These are phyloP conservation scores for Apteryx owenii DNA, from an alignment of 2,113 vertebrate genomes.

Conservation along the genomic window DNA sequence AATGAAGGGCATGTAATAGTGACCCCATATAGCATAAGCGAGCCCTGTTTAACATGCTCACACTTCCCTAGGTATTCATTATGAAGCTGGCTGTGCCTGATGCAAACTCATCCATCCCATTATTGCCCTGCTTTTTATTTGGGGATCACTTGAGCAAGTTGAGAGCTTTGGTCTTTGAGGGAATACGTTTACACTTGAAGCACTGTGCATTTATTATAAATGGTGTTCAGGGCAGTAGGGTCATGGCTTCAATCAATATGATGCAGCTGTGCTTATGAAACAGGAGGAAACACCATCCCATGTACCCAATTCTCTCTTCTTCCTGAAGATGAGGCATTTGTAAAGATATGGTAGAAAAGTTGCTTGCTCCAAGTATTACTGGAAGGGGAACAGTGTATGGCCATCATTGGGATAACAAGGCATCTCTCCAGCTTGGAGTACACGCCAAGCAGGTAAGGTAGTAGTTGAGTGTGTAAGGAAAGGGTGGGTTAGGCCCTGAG, in stretches of 20 bases:
- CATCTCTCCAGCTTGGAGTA: neutral
- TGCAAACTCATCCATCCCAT: neutral
- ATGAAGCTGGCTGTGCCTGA: neutral
- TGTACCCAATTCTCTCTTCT: neutral
- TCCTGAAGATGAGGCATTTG: neutral
- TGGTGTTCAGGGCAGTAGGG: neutral
- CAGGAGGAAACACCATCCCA: neutral
- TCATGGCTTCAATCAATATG: neutral
- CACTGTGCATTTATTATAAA: neutral
- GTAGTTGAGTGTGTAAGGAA: neutral
- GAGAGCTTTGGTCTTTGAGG: neutral
- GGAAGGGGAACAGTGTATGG: neutral
- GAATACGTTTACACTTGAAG: neutral
- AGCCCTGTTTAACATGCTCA: neutral
- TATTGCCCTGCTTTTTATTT: neutral
- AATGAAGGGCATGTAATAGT: constrained; percentile 18
- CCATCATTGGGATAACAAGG: neutral
- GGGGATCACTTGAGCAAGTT: neutral
- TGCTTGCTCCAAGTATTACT: neutral
- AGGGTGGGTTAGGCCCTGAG: neutral
- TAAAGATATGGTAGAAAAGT: neutral
- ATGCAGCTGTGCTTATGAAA: neutral
- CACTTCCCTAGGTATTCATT: neutral
- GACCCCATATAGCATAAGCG: neutral
- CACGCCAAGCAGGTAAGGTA: neutral